Percentiles rank a stretch among this genome's conserved stretches.
Conservation (phyloP, 2,888 invertebrate genomes). For the Microchrysa polita region DNA sequence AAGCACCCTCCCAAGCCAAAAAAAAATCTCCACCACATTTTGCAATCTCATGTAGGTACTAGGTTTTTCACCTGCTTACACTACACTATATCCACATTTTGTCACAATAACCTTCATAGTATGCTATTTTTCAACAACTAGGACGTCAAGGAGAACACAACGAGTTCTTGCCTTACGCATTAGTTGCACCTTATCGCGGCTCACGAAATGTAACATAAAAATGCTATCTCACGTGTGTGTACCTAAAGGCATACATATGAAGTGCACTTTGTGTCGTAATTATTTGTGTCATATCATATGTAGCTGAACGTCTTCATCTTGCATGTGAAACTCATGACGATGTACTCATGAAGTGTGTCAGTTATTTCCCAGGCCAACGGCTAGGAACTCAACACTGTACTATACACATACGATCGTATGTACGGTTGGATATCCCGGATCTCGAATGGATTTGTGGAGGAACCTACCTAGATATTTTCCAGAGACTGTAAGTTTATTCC, state of each 20-base stretch:
- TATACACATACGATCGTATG: background rate
- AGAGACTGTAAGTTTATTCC: background rate
- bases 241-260: conserved; percentile 23
- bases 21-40: no score
- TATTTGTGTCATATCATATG: conserved; percentile 21
- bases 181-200: conserved; percentile 5
- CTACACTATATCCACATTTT: no score
- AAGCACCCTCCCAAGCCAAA: no score
- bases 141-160: background rate
- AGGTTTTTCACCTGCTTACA: no score
- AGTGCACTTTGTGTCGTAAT: conserved; percentile 24
- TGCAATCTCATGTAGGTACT: no score
- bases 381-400: no score
- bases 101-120: conserved; percentile 15
- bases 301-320: conserved; percentile 8
- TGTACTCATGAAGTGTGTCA: conserved; percentile 27
- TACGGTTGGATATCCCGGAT: background rate
- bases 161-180: background rate
- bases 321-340: conserved; percentile 30
- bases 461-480: background rate
- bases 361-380: conserved; percentile 5
- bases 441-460: no score
- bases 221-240: conserved; percentile 32
- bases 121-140: background rate
- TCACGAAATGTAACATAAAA: conserved; percentile 24